phyloP scores from a whole-genome alignment of 2,113 vertebrate species.

The Lycocorax pyrrhopterus region DNA sequence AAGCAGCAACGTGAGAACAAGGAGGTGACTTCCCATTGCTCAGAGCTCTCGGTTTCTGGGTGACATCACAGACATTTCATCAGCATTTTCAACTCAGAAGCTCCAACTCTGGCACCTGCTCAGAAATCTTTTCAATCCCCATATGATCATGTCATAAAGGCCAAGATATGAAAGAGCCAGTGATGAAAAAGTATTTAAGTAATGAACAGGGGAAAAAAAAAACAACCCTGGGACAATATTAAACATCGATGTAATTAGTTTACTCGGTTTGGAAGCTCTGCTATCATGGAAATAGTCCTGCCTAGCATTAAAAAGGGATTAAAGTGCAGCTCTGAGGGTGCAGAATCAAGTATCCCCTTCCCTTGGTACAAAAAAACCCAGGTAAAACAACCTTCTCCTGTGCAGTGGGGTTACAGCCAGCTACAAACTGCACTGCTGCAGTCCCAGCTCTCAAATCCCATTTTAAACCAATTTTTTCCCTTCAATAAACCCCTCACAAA shows the following conservation, averaged over 20 bases:
- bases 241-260: background rate
- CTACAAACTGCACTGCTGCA: background rate
- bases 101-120: background rate
- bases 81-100: background rate
- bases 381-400: no score
- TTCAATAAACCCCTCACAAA: background rate
- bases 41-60: background rate
- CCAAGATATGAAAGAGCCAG: background rate
- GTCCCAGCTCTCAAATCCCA: background rate
- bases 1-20: background rate
- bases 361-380: no score
- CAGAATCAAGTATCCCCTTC: no score
- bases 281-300: background rate
- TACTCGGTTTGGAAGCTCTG: background rate
- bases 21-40: background rate
- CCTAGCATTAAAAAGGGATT: background rate
- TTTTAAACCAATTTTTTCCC: background rate
- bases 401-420: background rate
- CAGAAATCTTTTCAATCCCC: background rate
- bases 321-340: background rate
- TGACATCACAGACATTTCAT: background rate
- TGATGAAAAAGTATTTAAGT: background rate
- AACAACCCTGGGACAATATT: background rate
- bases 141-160: background rate
- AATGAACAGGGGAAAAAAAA: accelerated